Evolutionary conservation across 1,140 invertebrate genomes (phyloP).

Genomic region (Zaprionus ghesquierei): DNA sequence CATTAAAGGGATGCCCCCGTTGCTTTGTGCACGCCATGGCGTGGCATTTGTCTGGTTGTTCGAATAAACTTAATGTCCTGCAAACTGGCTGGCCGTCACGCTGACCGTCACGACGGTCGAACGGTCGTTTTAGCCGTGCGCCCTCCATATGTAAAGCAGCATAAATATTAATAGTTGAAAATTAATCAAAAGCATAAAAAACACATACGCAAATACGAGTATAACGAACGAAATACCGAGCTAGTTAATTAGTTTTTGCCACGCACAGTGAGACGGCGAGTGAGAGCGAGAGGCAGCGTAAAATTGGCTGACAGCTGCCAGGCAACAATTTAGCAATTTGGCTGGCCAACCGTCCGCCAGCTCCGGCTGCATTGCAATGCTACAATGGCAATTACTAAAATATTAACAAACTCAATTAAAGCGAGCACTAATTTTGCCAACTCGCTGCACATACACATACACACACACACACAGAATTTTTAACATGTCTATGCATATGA

Average conservation of each 20-base stretch:
- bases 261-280: constrained; percentile 14
- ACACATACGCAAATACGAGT: constrained; percentile 26
- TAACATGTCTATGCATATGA: constrained; percentile 64
- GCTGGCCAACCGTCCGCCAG: constrained; percentile 9
- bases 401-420: constrained; percentile 81
- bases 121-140: constrained; percentile 29
- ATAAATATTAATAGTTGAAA: constrained; percentile 76
- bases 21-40: constrained; percentile 50
- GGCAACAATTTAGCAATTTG: constrained; percentile 58
- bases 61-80: constrained; percentile 63
- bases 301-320: constrained; percentile 74
- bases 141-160: constrained; percentile 50
- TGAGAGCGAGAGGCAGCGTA: constrained; percentile 41
- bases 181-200: constrained; percentile 71
- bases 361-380: constrained; percentile 35
- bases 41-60: constrained; percentile 20
- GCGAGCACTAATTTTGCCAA: constrained; percentile 69
- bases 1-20: constrained; percentile 66
- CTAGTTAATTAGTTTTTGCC: constrained; percentile 76
- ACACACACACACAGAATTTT: constrained; percentile 37
- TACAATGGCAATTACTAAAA: constrained; percentile 72
- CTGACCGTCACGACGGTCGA: constrained; percentile 6
- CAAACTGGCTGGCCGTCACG: constrained; percentile 11
- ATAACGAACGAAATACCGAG: constrained; percentile 59
- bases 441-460: constrained; percentile 24